A percentile compares a stretch with the other conserved stretches of the same genome.
phyloP scores from a whole-genome alignment of 1,140 invertebrate genomes.

The Hyles euphorbiae region DNA sequence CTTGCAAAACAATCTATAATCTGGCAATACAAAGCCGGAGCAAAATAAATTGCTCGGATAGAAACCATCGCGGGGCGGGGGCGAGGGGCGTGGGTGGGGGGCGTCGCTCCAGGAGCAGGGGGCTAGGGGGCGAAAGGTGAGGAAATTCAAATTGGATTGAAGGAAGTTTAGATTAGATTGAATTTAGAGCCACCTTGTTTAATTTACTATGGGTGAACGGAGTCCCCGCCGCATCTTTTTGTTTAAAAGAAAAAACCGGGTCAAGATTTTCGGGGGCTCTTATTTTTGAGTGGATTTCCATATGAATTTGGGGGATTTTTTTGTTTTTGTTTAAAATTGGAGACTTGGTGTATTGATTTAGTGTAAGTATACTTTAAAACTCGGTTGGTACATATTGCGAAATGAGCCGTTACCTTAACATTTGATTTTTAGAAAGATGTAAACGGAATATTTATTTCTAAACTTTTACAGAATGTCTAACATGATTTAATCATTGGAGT shows the following conservation, averaged over 20 bases:
- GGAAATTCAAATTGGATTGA: constrained; percentile 66
- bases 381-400: too few relatives aligned
- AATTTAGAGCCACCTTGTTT: constrained; percentile 69
- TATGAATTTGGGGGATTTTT: too few relatives aligned
- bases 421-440: too few relatives aligned
- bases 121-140: constrained; percentile 31
- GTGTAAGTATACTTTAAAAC: too few relatives aligned
- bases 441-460: too few relatives aligned
- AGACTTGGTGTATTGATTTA: too few relatives aligned
- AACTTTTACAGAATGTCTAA: too few relatives aligned
- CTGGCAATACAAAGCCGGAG: neutral
- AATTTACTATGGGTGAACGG: constrained; percentile 47
- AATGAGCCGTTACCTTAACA: too few relatives aligned
- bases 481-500: too few relatives aligned
- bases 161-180: constrained; percentile 70
- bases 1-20: neutral
- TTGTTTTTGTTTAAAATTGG: too few relatives aligned
- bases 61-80: neutral
- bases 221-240: neutral
- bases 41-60: constrained; percentile 44
- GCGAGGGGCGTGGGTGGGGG: constrained; percentile 1
- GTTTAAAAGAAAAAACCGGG: neutral
- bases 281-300: too few relatives aligned
- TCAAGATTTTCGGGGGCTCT: too few relatives aligned
- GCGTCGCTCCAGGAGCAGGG: constrained; percentile 1